Evolutionary conservation across 1,140 invertebrate genomes (phyloP), one percentile per base, ranked within the genome.

Genomic region (Hesperophylax magnus): DNA sequence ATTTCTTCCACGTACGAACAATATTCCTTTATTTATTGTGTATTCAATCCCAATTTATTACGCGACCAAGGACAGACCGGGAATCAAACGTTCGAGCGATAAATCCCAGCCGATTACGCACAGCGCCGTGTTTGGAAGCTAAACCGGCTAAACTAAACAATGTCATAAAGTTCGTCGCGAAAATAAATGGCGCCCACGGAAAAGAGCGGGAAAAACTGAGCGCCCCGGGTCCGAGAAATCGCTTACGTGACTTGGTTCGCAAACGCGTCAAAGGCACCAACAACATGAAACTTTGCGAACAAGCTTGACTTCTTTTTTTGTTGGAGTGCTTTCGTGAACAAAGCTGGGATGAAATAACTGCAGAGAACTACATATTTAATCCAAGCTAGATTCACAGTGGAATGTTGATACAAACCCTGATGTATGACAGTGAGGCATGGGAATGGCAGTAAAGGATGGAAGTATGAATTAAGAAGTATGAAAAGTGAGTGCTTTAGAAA

Each of bases 211-310:
- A 67, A 67, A 34, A 47, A 67, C 22, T 14, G 27, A 34, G 17
- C 63, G 24, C 61, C 2, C 61, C 61, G 63, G 17, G 63, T 67
- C 63, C 63, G 63, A 67, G 31, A 67, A 67, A 67, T 67, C 63
- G 63, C 24, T 8, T 34, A 34, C 63, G 63, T 67, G 63, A 27
- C 63, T n/a, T 31, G 63, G 31, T 31, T 67, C 8, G 22, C 27
- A n/a, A 67, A 34, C 17, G 63, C 11, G 63, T 2, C 27, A 31
- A 5, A 65, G 31, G 20, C 61, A 24, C 63, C 31, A n/a, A 27
- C 63, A 31, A 31, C 63, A 67, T 67, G 22, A 18, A 27, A 67
- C 22, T 67, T 61, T 34, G 27, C 24, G 27, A 67, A 67, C 63
- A 17, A 47, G 39, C 58, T 11, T 14, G 24, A 67, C 9, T 47